These are phyloP conservation scores for Sebastes taczanowskii DNA, from an alignment of 2,797 vertebrate genomes.

Conservation along the genomic window DNA sequence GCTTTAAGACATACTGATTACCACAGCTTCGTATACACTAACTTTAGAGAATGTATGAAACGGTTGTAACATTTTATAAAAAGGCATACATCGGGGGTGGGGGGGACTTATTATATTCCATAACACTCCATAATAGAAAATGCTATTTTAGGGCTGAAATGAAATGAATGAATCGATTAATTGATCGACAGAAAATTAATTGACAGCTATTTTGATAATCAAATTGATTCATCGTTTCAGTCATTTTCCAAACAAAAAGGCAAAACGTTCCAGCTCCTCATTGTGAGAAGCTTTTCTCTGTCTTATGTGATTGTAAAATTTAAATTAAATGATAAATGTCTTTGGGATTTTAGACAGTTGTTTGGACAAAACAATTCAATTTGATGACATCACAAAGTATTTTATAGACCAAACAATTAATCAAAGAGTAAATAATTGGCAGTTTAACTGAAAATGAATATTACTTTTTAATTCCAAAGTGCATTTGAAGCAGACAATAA, in stretches of 20 bases:
- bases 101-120: background rate
- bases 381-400: background rate
- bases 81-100: background rate
- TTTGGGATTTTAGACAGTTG: background rate
- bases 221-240: background rate
- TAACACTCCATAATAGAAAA: background rate
- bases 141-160: background rate
- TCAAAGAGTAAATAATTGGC: background rate
- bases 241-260: background rate
- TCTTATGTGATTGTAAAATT: background rate
- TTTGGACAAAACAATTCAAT: background rate
- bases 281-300: background rate
- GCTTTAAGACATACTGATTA: constrained; percentile 23
- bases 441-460: background rate
- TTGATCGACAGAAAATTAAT: background rate
- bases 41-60: background rate
- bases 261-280: background rate
- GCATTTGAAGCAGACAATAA: background rate
- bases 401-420: background rate
- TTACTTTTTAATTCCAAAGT: background rate
- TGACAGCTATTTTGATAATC: background rate
- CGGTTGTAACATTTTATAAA: background rate
- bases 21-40: background rate
- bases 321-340: background rate
- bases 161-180: background rate